Percentiles rank a stretch among this genome's conserved stretches.
These are phyloP conservation scores for Sylvilagus bachmani DNA, from an alignment of 2,113 vertebrate genomes.

Conservation along the genomic window DNA sequence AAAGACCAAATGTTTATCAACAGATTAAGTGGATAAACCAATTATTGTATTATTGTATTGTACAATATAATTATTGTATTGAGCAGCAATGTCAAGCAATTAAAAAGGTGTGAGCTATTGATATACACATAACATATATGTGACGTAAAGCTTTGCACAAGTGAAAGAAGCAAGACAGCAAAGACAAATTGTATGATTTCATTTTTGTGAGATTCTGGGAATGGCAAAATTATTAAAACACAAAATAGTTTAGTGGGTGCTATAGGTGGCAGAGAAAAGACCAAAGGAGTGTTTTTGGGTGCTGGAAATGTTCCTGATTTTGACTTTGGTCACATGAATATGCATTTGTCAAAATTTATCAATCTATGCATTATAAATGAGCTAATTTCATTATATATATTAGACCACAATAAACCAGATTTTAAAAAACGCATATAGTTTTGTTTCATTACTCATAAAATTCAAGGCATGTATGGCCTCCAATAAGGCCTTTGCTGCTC, in stretches of 20 bases:
- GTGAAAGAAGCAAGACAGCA: background rate
- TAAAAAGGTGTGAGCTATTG: background rate
- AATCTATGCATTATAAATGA: background rate
- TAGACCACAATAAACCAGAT: background rate
- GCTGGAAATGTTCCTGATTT: background rate
- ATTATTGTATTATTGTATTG: background rate
- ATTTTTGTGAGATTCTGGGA: background rate
- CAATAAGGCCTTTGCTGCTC: background rate
- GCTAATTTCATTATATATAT: background rate
- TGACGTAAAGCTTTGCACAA: background rate
- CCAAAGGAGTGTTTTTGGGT: background rate
- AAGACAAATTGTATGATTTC: background rate
- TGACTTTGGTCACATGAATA: background rate
- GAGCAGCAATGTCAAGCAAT: background rate
- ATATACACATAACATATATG: background rate
- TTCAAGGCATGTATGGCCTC: background rate
- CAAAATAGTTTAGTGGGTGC: background rate
- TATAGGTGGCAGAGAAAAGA: background rate
- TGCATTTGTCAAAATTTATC: background rate
- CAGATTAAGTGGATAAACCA: background rate
- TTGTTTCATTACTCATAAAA: background rate
- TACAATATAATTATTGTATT: background rate
- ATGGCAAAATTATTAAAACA: constrained; percentile 17
- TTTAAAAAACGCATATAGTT: background rate
- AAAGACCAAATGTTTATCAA: background rate